Base-by-base conservation (phyloP, 2,888 invertebrate genomes). In the Acanthosepion pharaonis region DNA sequence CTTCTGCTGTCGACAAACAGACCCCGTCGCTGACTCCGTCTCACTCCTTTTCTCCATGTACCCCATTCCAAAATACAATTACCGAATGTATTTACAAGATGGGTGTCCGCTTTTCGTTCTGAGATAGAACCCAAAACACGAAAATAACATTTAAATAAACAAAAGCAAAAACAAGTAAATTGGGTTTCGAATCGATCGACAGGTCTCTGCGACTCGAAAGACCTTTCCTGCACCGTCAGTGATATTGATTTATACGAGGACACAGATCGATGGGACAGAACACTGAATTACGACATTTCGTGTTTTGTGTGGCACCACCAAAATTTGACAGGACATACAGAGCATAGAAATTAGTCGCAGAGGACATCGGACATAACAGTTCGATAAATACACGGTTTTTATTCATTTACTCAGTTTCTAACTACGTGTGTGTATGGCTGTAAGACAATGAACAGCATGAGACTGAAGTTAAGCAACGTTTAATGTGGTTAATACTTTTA, bases 21-120 rank as follows among this genome's bases (percentile, higher is more conserved):
- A 15, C 78, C n/a, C n/a, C 33, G 23, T 11, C n/a, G n/a, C n/a
- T 78, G 78, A 78, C 78, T n/a, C n/a, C 11, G 28, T 18, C 9
- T 78, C n/a, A 1, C 78, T 11, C n/a, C n/a, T 6, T 78, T 15
- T 33, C 11, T 15, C 15, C 78, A n/a, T 78, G n/a, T 15, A n/a
- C 33, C n/a, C 78, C 78, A 33, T 33, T 18, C n/a, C 18, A 78
- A 78, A 78, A 78, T 78, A 78, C 78, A 78, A 78, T 78, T 78
- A 78, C n/a, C 78, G 78, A 33, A 78, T 78, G 78, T 78, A 78
- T 78, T 78, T 78, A 78, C 78, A 78, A 78, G 78, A 78, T 78
- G n/a, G 78, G 78, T 78, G 78, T n/a, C 78, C 11, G 78, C 78
- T n/a, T 33, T 78, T n/a, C n/a, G 11, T 78, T 33, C n/a, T n/a